phyloP scores from a whole-genome alignment of 2,797 vertebrate genomes.

The Varecia variegata region DNA sequence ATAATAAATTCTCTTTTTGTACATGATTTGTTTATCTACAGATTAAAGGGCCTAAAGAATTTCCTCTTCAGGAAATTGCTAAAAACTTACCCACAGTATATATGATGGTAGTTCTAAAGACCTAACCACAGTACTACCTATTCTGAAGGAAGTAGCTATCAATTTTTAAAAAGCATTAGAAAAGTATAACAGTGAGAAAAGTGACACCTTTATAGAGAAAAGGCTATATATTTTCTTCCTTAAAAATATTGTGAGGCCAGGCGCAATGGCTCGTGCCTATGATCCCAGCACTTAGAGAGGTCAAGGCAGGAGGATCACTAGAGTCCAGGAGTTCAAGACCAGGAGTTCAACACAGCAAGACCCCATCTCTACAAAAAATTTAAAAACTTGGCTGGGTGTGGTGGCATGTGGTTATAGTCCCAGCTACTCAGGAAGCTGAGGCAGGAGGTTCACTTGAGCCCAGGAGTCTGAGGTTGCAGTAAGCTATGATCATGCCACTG shows the following conservation, averaged over 20 bases:
- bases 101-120: background rate
- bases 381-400: background rate
- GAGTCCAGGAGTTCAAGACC: background rate
- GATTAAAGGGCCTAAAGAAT: background rate
- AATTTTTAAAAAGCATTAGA: background rate
- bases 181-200: background rate
- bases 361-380: background rate
- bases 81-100: background rate
- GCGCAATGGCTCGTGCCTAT: background rate
- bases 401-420: background rate
- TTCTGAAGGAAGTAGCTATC: background rate
- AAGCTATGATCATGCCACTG: background rate
- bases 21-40: background rate
- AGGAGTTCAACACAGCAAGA: background rate
- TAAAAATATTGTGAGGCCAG: background rate
- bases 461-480: background rate
- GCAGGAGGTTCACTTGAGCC: background rate
- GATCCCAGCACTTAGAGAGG: background rate
- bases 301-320: background rate
- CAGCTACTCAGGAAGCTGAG: background rate
- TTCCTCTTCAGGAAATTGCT: background rate
- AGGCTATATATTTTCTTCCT: background rate
- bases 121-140: background rate
- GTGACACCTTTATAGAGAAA: background rate
- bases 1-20: background rate